These are phyloP conservation scores for Semnornis frantzii DNA, from an alignment of 2,113 vertebrate species.

Conservation along the genomic window DNA sequence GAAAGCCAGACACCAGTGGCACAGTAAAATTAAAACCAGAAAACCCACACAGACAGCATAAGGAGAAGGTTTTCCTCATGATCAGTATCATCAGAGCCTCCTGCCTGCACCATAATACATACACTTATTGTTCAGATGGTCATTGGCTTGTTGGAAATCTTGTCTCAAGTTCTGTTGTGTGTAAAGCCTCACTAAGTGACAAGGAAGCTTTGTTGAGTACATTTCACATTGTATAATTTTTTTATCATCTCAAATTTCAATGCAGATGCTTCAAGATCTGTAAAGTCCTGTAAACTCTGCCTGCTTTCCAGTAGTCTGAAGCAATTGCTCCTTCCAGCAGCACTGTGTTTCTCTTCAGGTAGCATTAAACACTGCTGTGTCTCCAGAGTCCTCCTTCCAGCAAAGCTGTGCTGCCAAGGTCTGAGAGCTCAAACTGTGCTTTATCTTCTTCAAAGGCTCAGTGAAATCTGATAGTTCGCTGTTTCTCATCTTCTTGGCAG, in stretches of 20 bases:
- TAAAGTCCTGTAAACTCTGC: slow-evolving; percentile 75
- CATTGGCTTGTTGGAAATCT: slow-evolving; percentile 53
- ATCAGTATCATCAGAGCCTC: slow-evolving; percentile 63
- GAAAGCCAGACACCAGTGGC: slow-evolving; percentile 3
- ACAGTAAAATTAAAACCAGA: slow-evolving; percentile 57
- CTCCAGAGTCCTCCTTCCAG: slow-evolving; percentile 94
- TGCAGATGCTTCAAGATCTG: slow-evolving; percentile 70
- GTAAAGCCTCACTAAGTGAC: slow-evolving; percentile 62
- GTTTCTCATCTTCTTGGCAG: slow-evolving; percentile 94
- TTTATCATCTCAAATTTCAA: slow-evolving; percentile 69
- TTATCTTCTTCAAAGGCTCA: slow-evolving; percentile 91
- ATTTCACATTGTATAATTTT: slow-evolving; percentile 63
- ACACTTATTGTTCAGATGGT: slow-evolving; percentile 69
- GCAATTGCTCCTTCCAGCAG: slow-evolving; percentile 18
- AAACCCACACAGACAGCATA: slow-evolving; percentile 33
- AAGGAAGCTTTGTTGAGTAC: slow-evolving; percentile 68
- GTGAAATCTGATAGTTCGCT: slow-evolving; percentile 90
- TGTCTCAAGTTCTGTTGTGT: slow-evolving; percentile 59
- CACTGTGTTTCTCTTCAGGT: not conserved
- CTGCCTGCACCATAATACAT: slow-evolving; percentile 67
- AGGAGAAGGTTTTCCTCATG: slow-evolving; percentile 63
- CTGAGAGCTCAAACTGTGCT: slow-evolving; percentile 86
- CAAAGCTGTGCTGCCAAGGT: slow-evolving; percentile 84
- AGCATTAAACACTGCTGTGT: slow-evolving; percentile 86
- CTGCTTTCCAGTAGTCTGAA: slow-evolving; percentile 55